A percentile compares a stretch with the other conserved stretches of the same genome.
These are phyloP conservation scores for Chloromyia formosa DNA, from an alignment of 2,888 invertebrate genomes.

Conservation along the genomic window DNA sequence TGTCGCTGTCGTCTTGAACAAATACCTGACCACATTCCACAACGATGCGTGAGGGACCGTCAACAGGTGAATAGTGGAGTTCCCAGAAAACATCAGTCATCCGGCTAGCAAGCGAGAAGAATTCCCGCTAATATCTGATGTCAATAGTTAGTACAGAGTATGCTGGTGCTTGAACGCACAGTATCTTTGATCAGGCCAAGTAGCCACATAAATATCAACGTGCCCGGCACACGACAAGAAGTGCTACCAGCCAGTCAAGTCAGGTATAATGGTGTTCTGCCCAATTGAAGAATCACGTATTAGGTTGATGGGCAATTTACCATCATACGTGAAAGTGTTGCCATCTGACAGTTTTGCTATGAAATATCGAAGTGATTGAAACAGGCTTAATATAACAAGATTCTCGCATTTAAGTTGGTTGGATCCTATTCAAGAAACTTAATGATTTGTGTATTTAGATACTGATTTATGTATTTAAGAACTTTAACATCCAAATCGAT, in stretches of 20 bases:
- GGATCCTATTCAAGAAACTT: too few relatives aligned
- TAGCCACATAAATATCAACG: background rate
- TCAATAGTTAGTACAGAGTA: background rate
- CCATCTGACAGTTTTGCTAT: too few relatives aligned
- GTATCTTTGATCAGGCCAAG: background rate
- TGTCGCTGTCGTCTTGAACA: background rate
- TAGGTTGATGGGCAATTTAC: background rate
- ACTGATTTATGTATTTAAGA: too few relatives aligned
- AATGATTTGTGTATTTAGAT: too few relatives aligned
- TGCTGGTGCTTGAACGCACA: background rate
- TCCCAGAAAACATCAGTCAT: conserved; percentile 10
- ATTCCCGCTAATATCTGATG: conserved; percentile 3
- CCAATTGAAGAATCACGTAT: conserved; percentile 8
- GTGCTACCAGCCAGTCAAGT: background rate
- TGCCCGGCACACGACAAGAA: conserved; percentile 11
- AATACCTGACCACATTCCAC: conserved; percentile 22
- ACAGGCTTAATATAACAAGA: too few relatives aligned
- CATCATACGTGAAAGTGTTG: background rate
- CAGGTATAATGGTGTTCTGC: background rate
- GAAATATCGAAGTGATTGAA: too few relatives aligned
- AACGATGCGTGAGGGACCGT: background rate
- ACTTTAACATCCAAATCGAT: too few relatives aligned
- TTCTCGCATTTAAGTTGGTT: too few relatives aligned
- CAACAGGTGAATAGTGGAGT: conserved; percentile 8
- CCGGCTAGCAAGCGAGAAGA: background rate